Conservation (phyloP, 2,888 invertebrate species). For the Lycaena phlaeas region DNA sequence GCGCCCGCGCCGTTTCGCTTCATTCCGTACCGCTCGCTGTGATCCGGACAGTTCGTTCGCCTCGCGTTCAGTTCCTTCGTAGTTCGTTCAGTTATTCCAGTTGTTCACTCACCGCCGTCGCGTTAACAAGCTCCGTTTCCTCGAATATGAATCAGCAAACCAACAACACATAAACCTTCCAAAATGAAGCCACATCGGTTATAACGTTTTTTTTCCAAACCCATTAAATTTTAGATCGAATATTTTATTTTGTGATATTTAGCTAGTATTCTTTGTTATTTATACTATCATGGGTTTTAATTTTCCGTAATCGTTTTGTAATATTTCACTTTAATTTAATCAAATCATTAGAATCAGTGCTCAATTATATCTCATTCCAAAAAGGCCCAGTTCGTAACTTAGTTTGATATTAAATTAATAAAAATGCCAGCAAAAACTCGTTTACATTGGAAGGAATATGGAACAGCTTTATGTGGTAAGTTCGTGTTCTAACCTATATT, state of each 20-base stretch:
- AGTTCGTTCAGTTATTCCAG: conserved; percentile 28
- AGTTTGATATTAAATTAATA: conserved; percentile 36
- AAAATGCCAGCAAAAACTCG: conserved; percentile 68
- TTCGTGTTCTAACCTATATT: conserved; percentile 54
- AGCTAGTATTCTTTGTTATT: conserved; percentile 62
- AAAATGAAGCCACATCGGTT: conserved; percentile 72
- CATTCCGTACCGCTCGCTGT: conserved; percentile 49
- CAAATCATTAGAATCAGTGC: conserved; percentile 49
- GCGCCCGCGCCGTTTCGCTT: conserved; percentile 65
- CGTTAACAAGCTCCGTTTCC: conserved; percentile 49
- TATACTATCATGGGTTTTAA: conserved; percentile 59
- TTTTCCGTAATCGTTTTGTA: conserved; percentile 52
- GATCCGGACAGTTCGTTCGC: conserved; percentile 56
- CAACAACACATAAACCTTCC: conserved; percentile 70
- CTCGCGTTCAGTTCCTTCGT: conserved; percentile 25
- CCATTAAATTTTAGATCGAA: conserved; percentile 65
- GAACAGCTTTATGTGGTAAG: conserved; percentile 70
- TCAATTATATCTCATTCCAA: conserved; percentile 73
- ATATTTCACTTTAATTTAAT: conserved; percentile 19
- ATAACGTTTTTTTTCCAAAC: conserved; percentile 64
- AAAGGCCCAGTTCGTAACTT: conserved; percentile 46
- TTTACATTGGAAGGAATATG: conserved; percentile 73
- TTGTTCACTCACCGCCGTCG: conserved; percentile 59
- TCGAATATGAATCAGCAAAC: conserved; percentile 65
- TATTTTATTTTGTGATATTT: conserved; percentile 70